Conservation (phyloP, 2,888 invertebrate species). For the Pantelozetes paolii region DNA sequence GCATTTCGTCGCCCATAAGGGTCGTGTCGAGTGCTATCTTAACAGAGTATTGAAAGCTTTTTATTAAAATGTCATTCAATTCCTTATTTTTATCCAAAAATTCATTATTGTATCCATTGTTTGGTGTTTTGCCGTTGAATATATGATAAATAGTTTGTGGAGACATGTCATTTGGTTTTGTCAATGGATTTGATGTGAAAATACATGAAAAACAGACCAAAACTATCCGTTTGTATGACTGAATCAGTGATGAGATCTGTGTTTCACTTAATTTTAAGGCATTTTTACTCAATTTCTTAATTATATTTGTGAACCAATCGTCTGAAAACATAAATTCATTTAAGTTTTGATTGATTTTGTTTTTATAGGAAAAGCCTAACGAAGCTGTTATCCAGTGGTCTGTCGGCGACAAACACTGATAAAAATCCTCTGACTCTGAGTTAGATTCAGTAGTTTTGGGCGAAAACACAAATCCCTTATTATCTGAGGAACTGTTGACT, state of each 20-base stretch:
- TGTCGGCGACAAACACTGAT: background rate
- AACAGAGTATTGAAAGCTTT: slow-evolving; percentile 52
- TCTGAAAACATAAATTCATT: slow-evolving; percentile 5
- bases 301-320: slow-evolving; percentile 19
- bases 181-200: background rate
- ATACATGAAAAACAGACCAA: slow-evolving; percentile 26
- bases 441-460: background rate
- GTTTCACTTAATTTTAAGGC: background rate
- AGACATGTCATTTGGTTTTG: background rate
- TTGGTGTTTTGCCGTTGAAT: slow-evolving; percentile 16
- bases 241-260: background rate
- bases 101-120: background rate
- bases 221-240: slow-evolving; percentile 17
- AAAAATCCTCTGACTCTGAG: background rate
- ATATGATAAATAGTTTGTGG: slow-evolving; percentile 28
- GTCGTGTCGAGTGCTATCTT: slow-evolving; percentile 55
- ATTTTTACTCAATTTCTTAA: background rate
- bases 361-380: background rate
- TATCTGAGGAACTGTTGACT: background rate
- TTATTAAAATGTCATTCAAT: slow-evolving; percentile 38
- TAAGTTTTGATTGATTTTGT: background rate
- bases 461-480: background rate
- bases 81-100: slow-evolving; percentile 32
- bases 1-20: slow-evolving; percentile 51
- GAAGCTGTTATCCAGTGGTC: slow-evolving; percentile 11